These are phyloP conservation scores for Deilephila elpenor DNA, from an alignment of 2,888 invertebrate species.

Conservation along the genomic window DNA sequence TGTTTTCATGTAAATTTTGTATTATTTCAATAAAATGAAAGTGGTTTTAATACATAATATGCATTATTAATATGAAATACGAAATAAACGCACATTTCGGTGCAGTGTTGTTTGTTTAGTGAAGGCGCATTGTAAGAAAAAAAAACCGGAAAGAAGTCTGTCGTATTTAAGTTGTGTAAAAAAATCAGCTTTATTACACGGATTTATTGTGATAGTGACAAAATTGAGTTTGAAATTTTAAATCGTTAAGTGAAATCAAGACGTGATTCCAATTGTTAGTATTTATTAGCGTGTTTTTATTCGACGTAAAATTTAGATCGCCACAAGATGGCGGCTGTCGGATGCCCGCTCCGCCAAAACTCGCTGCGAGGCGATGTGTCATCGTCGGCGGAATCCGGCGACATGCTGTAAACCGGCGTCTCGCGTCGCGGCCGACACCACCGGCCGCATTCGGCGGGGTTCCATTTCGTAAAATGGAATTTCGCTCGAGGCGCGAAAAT, in stretches of 20 bases:
- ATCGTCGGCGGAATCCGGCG: constrained; percentile 67
- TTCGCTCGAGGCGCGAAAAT: constrained; percentile 84
- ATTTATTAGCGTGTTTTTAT: constrained; percentile 81
- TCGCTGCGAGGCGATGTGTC: constrained; percentile 80
- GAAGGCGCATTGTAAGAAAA: constrained; percentile 69
- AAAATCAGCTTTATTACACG: constrained; percentile 50
- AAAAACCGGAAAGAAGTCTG: constrained; percentile 77
- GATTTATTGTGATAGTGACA: constrained; percentile 48
- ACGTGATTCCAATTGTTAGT: constrained; percentile 50
- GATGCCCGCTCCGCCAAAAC: constrained; percentile 83
- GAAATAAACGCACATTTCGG: constrained; percentile 40
- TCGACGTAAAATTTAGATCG: constrained; percentile 82
- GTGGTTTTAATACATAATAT: constrained; percentile 49
- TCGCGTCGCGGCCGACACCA: constrained; percentile 66
- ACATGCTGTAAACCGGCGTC: constrained; percentile 79
- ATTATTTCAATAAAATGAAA: constrained; percentile 62
- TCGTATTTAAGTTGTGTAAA: constrained; percentile 64
- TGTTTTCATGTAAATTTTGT: constrained; percentile 79
- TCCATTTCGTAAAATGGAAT: constrained; percentile 83
- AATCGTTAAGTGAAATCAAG: constrained; percentile 32
- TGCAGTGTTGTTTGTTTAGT: constrained; percentile 70
- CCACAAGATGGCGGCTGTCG: constrained; percentile 84
- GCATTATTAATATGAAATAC: constrained; percentile 39
- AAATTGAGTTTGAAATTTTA: constrained; percentile 39
- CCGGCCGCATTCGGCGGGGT: constrained; percentile 77